Percentiles rank a stretch among this genome's conserved stretches.
These are phyloP conservation scores for Crotalus viridis DNA, from an alignment of 2,113 vertebrate genomes.

Conservation along the genomic window DNA sequence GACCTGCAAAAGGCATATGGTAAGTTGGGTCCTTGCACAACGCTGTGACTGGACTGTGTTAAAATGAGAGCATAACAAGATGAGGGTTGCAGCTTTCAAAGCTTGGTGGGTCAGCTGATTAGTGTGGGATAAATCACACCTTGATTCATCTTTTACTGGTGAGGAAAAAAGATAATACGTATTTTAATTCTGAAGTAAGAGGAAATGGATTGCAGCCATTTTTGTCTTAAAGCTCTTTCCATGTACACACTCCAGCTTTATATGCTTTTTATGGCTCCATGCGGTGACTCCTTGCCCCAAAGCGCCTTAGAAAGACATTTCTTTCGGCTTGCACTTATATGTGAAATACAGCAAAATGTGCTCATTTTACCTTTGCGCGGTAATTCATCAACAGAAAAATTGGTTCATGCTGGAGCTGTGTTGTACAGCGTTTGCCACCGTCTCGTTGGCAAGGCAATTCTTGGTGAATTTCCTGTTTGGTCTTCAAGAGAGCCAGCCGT, in stretches of 20 bases:
- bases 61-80: neutral
- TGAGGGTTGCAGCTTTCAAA: accelerated
- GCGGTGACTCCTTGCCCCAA: neutral
- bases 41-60: accelerated
- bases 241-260: too few species aligned
- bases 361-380: slow-evolving; percentile 6
- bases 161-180: neutral
- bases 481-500: neutral
- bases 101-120: accelerated
- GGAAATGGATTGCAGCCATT: neutral
- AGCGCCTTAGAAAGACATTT: neutral
- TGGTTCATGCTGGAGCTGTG: neutral
- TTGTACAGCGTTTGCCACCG: neutral
- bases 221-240: neutral
- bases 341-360: neutral
- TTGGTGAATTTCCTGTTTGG: neutral
- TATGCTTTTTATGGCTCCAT: neutral
- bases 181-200: neutral
- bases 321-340: neutral
- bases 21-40: slow-evolving; percentile 63
- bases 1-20: slow-evolving; percentile 98
- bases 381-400: neutral
- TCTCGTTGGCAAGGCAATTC: neutral
- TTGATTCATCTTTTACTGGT: neutral
- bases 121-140: neutral